Evolutionary conservation across 2,113 vertebrate species (phyloP).

Genomic region (Cynocephalus volans): DNA sequence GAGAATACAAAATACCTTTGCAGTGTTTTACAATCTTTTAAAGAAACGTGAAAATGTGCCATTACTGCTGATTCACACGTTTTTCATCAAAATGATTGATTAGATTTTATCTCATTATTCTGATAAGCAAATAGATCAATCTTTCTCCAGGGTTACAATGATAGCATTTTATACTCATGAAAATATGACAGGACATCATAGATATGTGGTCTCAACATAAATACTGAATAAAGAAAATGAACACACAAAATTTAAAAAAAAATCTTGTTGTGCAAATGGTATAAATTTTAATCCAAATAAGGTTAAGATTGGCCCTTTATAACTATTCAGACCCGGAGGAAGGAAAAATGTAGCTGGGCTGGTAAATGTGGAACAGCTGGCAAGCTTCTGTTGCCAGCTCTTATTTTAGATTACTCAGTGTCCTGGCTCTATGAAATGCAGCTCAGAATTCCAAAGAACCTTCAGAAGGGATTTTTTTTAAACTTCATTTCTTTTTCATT

Average conservation of each 20-base stretch:
- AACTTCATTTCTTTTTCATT: conserved; percentile 75
- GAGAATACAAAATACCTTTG: background rate
- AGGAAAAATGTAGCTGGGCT: conserved; percentile 85
- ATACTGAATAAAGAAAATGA: conserved; percentile 79
- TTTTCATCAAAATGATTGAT: background rate
- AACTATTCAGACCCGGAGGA: conserved; percentile 78
- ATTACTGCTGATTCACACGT: background rate
- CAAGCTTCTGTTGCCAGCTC: conserved; percentile 86
- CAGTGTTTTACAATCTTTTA: background rate
- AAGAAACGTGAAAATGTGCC: background rate
- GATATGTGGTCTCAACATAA: conserved; percentile 77
- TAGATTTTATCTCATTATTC: conserved; percentile 54
- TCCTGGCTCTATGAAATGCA: conserved; percentile 73
- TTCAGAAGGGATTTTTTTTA: conserved; percentile 74
- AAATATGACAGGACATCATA: conserved; percentile 57
- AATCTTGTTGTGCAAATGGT: conserved; percentile 74
- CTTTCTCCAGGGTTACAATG: conserved; percentile 25
- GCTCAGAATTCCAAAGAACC: conserved; percentile 80
- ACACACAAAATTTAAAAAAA: conserved; percentile 73
- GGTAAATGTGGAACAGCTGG: conserved; percentile 90
- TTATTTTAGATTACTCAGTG: conserved; percentile 89
- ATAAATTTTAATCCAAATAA: conserved; percentile 91
- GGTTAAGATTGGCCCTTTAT: conserved; percentile 85
- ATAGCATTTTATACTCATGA: conserved; percentile 67
- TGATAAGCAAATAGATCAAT: conserved; percentile 58